Base-by-base conservation (phyloP, 1,140 invertebrate species). In the Monomorium pharaonis region DNA sequence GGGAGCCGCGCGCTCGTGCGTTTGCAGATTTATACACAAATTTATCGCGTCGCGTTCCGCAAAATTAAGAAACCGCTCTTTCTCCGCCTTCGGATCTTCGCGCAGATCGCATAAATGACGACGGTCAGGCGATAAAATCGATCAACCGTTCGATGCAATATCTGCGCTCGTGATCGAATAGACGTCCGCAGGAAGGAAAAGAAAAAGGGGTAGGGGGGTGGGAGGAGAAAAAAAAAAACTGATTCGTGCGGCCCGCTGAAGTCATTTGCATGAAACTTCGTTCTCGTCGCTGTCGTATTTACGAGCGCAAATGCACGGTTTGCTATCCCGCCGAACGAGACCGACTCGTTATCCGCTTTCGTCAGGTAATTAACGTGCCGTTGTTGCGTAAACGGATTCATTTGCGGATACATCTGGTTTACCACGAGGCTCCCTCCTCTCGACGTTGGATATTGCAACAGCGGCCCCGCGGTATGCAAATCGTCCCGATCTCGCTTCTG, bases 331-430 rank as follows among this genome's bases (percentile, higher is more conserved):
- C 14, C 30, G 49, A 70, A 70, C 24, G 67, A 72, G 67, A 83
- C 14, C 18, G 51, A 58, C 67, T 83, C 42, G 78, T 47, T 74
- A 69, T 69, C 47, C 44, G n/a, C 56, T 63, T 30, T 67, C 51
- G 51, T 72, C 78, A 27, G 37, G 14, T 83, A 83, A 83, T 83
- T 83, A 74, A 83, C 67, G 51, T 33, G 67, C 67, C 54, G 37
- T 74, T 83, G 54, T 83, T 83, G 51, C 78, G 67, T 47, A 83
- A 83, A 83, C 67, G 18, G 78, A 83, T 83, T 83, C 51, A 74
- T 72, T 83, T 58, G 67, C 51, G 65, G 3, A 74, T 33, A 37
- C 65, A 63, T 63, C 42, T 44, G 49, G 58, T 30, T 30, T 75
- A 33, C 18, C 47, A n/a, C n/a, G 42, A 44, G 51, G 72, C 62